Base-by-base conservation (phyloP, 2,888 invertebrate species). In the Cerceris rybyensis region DNA sequence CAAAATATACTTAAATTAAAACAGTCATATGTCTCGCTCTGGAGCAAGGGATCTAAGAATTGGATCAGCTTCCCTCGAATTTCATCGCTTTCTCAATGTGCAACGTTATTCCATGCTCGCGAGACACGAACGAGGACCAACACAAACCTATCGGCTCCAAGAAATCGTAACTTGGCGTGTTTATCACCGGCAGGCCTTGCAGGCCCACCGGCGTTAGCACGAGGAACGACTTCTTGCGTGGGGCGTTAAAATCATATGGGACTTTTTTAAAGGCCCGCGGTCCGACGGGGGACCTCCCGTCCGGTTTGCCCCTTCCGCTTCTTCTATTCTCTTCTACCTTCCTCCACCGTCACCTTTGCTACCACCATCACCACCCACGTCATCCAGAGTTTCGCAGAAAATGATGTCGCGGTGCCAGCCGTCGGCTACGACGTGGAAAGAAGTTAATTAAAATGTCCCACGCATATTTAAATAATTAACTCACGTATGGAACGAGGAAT, bases 141-240 rank as follows among this genome's bases (percentile, higher is more conserved):
- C 46, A 64, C 41, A 16, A 55, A 64, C 43, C 43, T 17, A 65
- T 46, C 41, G 84, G 88, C 90, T 92, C 91, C 88, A 84, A 92
- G 92, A 92, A 92, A 92, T 91, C 92, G 91, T 92, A 92, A 92
- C 92, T 90, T 91, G 88, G 87, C 90, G 91, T 91, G 91, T 92
- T 92, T 92, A 92, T 92, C 91, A 88, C 90, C 89, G 83, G 81
- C 84, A 77, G 81, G 82, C 84, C 86, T 77, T 81, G 83, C 80
- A 64, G 84, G 83, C 82, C 88, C 87, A 86, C 79, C 88, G 87
- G 87, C 88, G 88, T 89, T 89, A 87, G 87, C 88, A 73, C 88
- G 88, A 87, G 89, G 84, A 90, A 91, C 88, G 88, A 88, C 90
- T 88, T 90, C 90, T 89, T 86, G 89, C 88, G 87, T 89, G 87